Base-by-base conservation (phyloP, 1,140 invertebrate genomes). In the Centruroides vittatus region DNA sequence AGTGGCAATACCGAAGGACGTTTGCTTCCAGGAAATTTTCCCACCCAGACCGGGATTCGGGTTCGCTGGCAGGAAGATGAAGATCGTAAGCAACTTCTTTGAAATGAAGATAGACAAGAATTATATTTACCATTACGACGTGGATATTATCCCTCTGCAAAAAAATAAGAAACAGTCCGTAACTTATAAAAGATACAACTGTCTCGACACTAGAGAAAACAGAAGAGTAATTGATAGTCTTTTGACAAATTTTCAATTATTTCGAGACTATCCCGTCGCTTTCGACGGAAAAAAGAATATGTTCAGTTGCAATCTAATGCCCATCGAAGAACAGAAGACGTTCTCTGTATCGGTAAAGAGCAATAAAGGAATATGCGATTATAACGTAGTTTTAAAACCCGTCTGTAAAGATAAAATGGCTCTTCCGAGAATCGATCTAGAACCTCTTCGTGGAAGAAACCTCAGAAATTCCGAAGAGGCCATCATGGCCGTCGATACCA, bases 281-380 rank as follows among this genome's bases (percentile, higher is more conserved):
- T 63, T 60, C n/a, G 62, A 63, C 48, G 62, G 62, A 5, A 51
- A 23, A 11, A 60, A 57, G 3, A 63, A 63, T 49, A n/a, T 63
- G 9, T 57, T 55, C 49, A 57, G 54, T 1, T 10, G 35, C 7
- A 23, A 51, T 11, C 35, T 6, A 23, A 46, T 63, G 36, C 51
- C 53, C 7, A 34, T 41, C n/a, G 8, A 41, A 41, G 41, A 41
- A 41, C 41, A 5, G 8, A 41, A 8, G 8, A 41, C 41, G 8
- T 41, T 41, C 8, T 41, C 41, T 3, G 41, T 41, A 41, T 41
- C 41, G 41, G 1, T 41, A 8, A 41, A 41, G 41, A 41, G 8
- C 8, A 41, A 41, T 41, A 41, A 41, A 0, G 56, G 47, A 23
- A 35, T 0, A 3, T 57, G 61, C 49, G n/a, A 5, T 3, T 64